A percentile compares a stretch with the other conserved stretches of the same genome.
phyloP scores from a whole-genome alignment of 2,113 vertebrate genomes.

The Plestiodon gilberti region DNA sequence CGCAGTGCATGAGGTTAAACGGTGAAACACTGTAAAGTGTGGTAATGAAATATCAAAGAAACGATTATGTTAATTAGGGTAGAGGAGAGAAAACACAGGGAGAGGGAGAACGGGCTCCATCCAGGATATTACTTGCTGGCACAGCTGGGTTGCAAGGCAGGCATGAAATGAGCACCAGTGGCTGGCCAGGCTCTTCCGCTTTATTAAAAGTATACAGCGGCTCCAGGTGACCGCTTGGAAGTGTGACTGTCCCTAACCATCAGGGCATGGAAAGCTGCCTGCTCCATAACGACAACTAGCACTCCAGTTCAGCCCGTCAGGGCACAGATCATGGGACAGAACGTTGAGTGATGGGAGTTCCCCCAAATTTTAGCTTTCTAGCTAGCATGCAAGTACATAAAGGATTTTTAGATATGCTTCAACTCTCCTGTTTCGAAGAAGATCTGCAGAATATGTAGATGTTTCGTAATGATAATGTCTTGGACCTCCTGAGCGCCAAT shows the following conservation, averaged over 20 bases:
- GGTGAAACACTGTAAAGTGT: background rate
- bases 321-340: background rate
- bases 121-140: background rate
- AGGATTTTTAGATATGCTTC: background rate
- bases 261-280: background rate
- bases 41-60: background rate
- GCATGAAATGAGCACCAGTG: background rate
- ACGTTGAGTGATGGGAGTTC: background rate
- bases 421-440: background rate
- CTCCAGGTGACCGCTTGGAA: too few species aligned
- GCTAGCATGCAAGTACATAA: background rate
- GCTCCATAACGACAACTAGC: background rate
- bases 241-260: too few species aligned
- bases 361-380: background rate
- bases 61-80: background rate
- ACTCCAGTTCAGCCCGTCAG: background rate
- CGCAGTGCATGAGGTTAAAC: background rate
- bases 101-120: too few species aligned
- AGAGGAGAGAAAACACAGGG: background rate
- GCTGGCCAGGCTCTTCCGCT: background rate
- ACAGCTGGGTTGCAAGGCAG: background rate
- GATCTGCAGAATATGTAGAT: background rate
- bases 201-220: too few species aligned
- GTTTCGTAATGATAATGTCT: background rate
- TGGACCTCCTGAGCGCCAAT: background rate